Evolutionary conservation across 1,140 invertebrate species (phyloP).

Genomic region (Drosophila guanche): DNA sequence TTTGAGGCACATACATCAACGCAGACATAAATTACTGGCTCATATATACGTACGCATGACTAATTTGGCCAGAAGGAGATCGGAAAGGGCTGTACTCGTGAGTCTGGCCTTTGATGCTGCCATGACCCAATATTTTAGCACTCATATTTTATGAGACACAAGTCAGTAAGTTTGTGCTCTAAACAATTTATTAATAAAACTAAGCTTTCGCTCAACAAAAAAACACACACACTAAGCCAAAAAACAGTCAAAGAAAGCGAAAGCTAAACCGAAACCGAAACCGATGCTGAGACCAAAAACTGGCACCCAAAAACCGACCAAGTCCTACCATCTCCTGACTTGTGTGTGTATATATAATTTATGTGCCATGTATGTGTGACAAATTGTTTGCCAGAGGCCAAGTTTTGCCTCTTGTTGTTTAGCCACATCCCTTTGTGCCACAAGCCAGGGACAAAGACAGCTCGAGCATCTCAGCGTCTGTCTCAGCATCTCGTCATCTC

Average conservation of each 20-base stretch:
- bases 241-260: slow-evolving; percentile 16
- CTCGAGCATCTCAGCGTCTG: slow-evolving; percentile 29
- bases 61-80: slow-evolving; percentile 52
- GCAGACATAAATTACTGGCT: slow-evolving; percentile 67
- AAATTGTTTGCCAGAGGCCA: slow-evolving; percentile 75
- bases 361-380: slow-evolving; percentile 75
- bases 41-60: slow-evolving; percentile 71
- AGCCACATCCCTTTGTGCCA: slow-evolving; percentile 20
- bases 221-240: slow-evolving; percentile 14
- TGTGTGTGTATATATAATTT: slow-evolving; percentile 59
- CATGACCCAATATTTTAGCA: slow-evolving; percentile 61
- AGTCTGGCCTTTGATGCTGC: slow-evolving; percentile 64
- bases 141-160: slow-evolving; percentile 79
- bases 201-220: slow-evolving; percentile 20
- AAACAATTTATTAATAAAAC: slow-evolving; percentile 79
- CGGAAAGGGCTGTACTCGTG: slow-evolving; percentile 22
- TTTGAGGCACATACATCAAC: slow-evolving; percentile 62
- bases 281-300: slow-evolving; percentile 20
- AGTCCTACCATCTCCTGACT: slow-evolving; percentile 27
- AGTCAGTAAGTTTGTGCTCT: slow-evolving; percentile 74
- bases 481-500: slow-evolving; percentile 27
- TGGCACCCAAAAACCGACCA: too few species aligned
- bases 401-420: slow-evolving; percentile 62
- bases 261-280: slow-evolving; percentile 4
- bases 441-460: slow-evolving; percentile 24